Percentiles rank a stretch among this genome's conserved stretches.
Evolutionary conservation across 2,888 invertebrate species (phyloP).

Genomic region (Lycia hirtaria): DNA sequence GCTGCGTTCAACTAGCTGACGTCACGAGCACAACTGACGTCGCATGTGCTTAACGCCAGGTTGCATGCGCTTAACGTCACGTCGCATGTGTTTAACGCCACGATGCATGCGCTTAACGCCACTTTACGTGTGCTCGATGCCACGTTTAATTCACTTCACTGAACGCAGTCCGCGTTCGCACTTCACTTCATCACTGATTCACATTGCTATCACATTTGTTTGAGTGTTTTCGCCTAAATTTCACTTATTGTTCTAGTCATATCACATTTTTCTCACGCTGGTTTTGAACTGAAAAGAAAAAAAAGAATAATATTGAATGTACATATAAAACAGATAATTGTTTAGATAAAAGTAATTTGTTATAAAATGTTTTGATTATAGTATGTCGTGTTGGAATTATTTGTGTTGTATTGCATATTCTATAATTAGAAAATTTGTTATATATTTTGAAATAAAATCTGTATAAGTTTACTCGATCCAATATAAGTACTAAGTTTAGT

Average conservation of each 20-base stretch:
- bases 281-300: constrained; percentile 33
- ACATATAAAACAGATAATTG: too few relatives aligned
- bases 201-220: constrained; percentile 44
- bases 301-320: constrained; percentile 2
- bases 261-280: constrained; percentile 23
- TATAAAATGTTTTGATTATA: too few relatives aligned
- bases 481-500: too few relatives aligned
- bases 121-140: constrained; percentile 31
- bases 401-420: too few relatives aligned
- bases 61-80: constrained; percentile 1
- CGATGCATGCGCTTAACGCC: constrained; percentile 3
- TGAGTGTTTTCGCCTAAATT: constrained; percentile 40
- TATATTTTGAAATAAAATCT: too few relatives aligned
- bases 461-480: too few relatives aligned
- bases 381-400: too few relatives aligned
- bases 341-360: too few relatives aligned
- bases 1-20: constrained; percentile 1
- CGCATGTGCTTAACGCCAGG: constrained; percentile 4
- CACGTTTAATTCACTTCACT: constrained; percentile 7
- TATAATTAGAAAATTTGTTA: too few relatives aligned
- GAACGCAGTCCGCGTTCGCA: constrained; percentile 28
- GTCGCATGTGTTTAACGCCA: constrained; percentile 8
- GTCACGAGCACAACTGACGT: neutral
- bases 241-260: constrained; percentile 40
- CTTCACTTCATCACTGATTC: constrained; percentile 43